phyloP scores from a whole-genome alignment of 2,888 invertebrate species.

The Cryptus viduatorius region DNA sequence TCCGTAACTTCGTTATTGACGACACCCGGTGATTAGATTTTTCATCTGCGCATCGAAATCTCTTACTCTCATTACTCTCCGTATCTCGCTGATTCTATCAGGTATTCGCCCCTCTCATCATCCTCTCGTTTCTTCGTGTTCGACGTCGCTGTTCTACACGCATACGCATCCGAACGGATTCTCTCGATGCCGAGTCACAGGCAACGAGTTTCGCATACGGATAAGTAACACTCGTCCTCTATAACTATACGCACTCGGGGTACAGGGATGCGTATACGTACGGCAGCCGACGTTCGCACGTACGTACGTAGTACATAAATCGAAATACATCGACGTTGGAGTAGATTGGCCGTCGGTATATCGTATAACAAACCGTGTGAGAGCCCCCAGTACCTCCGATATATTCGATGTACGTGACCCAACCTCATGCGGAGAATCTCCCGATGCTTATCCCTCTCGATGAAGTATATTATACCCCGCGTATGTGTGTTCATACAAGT shows the following conservation, averaged over 20 bases:
- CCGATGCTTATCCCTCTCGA: slow-evolving; percentile 61
- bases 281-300: slow-evolving; percentile 39
- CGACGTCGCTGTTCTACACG: not conserved
- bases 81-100: not conserved
- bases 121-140: not conserved
- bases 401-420: slow-evolving; percentile 62
- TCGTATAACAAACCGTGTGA: slow-evolving; percentile 5
- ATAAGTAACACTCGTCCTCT: slow-evolving; percentile 22
- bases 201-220: slow-evolving; percentile 69
- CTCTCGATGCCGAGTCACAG: slow-evolving; percentile 18
- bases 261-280: slow-evolving; percentile 39
- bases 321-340: slow-evolving; percentile 57
- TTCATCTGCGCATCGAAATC: no score
- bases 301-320: slow-evolving; percentile 54
- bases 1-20: no score
- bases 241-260: slow-evolving; percentile 17
- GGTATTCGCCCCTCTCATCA: not conserved
- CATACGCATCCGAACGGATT: slow-evolving; percentile 20
- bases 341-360: slow-evolving; percentile 55
- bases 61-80: no score
- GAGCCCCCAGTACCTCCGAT: slow-evolving; percentile 25
- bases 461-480: slow-evolving; percentile 50
- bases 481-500: slow-evolving; percentile 13
- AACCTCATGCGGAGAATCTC: slow-evolving; percentile 42
- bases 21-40: no score